These are phyloP conservation scores for Phyto melanocephala DNA, from an alignment of 2,888 invertebrate genomes.

Conservation along the genomic window DNA sequence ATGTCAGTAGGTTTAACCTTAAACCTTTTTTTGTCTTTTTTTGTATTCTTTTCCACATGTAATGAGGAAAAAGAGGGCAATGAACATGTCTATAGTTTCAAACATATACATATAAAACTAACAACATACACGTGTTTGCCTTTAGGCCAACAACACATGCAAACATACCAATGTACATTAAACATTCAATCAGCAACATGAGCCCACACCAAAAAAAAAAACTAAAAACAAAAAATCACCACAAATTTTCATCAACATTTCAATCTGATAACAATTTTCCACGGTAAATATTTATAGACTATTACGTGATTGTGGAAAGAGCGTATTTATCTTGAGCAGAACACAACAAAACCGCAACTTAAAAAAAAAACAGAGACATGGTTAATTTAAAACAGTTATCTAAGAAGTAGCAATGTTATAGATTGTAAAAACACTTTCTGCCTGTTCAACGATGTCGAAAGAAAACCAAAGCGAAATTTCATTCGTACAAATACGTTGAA, in stretches of 20 bases:
- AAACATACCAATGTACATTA: neutral
- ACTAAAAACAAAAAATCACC: slow-evolving; percentile 41
- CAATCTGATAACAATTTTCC: slow-evolving; percentile 63
- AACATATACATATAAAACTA: slow-evolving; percentile 4
- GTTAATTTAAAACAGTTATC: neutral
- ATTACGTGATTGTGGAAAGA: slow-evolving; percentile 49
- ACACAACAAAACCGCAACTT: neutral
- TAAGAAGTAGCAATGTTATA: no score
- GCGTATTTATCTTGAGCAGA: slow-evolving; percentile 36
- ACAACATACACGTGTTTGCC: slow-evolving; percentile 55
- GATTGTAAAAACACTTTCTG: no score
- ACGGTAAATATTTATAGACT: slow-evolving; percentile 57
- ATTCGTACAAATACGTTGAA: no score
- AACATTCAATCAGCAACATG: slow-evolving; percentile 44
- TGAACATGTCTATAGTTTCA: neutral
- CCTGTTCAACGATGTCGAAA: no score
- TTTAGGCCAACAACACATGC: slow-evolving; percentile 12
- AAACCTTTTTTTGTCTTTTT: slow-evolving; percentile 18
- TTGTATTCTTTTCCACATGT: neutral
- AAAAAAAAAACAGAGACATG: slow-evolving; percentile 32
- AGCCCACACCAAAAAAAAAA: neutral
- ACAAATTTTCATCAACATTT: slow-evolving; percentile 61
- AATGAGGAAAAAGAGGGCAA: neutral
- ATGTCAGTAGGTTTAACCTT: slow-evolving; percentile 10
- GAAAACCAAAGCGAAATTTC: no score